Conservation (phyloP, 2,888 invertebrate species). For the Acanthoscelides obtectus region DNA sequence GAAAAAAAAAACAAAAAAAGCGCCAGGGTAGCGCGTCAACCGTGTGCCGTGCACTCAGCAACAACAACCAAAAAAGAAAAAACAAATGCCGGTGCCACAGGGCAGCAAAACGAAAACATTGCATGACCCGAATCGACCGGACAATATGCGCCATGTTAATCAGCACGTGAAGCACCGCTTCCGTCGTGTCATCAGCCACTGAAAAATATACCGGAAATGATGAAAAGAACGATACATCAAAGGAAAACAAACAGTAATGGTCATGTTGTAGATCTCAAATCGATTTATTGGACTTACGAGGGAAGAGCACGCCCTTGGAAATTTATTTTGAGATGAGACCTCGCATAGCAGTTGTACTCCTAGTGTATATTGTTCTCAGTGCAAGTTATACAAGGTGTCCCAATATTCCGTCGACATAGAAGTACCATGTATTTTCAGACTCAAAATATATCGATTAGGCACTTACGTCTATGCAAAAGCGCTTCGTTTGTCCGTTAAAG, state of each 20-base stretch:
- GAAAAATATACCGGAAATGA: conserved; percentile 15
- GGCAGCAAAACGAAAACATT: background rate
- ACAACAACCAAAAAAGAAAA: background rate
- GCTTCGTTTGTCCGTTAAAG: too few relatives aligned
- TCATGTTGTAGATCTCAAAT: background rate
- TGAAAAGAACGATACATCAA: background rate
- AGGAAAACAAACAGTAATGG: background rate
- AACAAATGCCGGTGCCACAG: background rate
- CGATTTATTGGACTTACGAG: too few relatives aligned
- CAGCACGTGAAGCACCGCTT: conserved; percentile 22
- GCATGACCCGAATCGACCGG: background rate
- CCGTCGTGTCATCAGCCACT: conserved; percentile 12
- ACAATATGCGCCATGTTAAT: conserved; percentile 11
- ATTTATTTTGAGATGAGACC: too few relatives aligned
- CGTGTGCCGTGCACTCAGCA: background rate
- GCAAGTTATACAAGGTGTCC: too few relatives aligned
- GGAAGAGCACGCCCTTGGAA: too few relatives aligned
- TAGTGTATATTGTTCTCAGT: too few relatives aligned
- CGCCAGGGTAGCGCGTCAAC: background rate
- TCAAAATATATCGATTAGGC: too few relatives aligned
- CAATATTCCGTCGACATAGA: too few relatives aligned
- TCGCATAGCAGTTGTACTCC: too few relatives aligned
- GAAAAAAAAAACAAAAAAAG: background rate
- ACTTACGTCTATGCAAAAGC: too few relatives aligned
- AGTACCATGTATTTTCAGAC: too few relatives aligned